Conservation (phyloP, 1,140 invertebrate species). For the Drosophila saltans region DNA sequence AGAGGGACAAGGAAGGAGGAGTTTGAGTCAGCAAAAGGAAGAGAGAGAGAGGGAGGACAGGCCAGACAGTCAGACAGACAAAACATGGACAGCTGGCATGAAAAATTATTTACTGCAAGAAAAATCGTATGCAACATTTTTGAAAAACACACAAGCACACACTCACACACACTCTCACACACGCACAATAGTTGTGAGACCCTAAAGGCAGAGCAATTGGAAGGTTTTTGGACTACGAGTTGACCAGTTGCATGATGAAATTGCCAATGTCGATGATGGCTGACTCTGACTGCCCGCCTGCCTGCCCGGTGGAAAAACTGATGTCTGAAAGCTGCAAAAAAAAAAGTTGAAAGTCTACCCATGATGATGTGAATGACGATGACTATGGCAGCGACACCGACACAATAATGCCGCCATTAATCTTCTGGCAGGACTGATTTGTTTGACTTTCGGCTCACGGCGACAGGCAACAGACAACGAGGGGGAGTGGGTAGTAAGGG, state of each 20-base stretch:
- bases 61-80: constrained; percentile 45
- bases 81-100: constrained; percentile 73
- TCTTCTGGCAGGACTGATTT: constrained; percentile 83
- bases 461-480: constrained; percentile 48
- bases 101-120: constrained; percentile 81
- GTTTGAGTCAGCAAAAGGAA: neutral
- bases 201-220: constrained; percentile 37
- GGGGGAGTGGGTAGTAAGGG: too few species aligned
- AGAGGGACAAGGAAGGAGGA: neutral
- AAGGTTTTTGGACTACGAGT: constrained; percentile 33
- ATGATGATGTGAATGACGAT: constrained; percentile 42
- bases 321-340: constrained; percentile 22
- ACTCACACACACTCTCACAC: neutral
- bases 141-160: constrained; percentile 10
- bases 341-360: constrained; percentile 14
- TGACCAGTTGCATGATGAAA: constrained; percentile 69
- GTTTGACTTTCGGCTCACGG: constrained; percentile 81
- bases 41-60: constrained; percentile 3
- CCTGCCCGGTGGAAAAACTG: constrained; percentile 1
- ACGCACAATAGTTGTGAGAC: neutral
- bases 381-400: constrained; percentile 79
- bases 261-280: constrained; percentile 68
- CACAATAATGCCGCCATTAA: constrained; percentile 83
- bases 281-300: constrained; percentile 10
- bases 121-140: constrained; percentile 71